Evolutionary conservation across 2,113 vertebrate species (phyloP).

Genomic region (Indicator maculatus): DNA sequence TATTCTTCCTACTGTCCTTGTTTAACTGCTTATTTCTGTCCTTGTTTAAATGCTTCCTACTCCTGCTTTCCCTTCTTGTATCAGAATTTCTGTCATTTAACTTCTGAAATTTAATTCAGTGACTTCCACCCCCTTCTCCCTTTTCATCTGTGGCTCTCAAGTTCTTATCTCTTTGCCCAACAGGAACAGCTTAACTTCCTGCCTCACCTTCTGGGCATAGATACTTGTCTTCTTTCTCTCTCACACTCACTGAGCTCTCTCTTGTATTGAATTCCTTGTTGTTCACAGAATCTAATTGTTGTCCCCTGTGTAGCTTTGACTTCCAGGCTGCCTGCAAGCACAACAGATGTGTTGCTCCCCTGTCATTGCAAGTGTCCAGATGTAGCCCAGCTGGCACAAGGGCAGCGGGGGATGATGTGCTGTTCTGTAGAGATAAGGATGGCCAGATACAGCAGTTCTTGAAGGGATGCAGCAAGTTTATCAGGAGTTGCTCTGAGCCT

Average conservation of each 20-base stretch:
- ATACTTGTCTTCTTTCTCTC: neutral
- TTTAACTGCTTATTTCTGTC: neutral
- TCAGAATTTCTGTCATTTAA: neutral
- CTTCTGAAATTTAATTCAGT: neutral
- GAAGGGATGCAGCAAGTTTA: neutral
- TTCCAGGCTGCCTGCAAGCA: neutral
- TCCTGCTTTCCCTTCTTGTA: neutral
- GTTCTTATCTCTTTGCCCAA: neutral
- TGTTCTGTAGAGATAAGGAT: neutral
- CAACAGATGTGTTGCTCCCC: neutral
- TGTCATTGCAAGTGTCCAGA: neutral
- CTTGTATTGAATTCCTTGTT: neutral
- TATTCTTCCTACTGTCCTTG: neutral
- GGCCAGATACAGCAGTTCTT: neutral
- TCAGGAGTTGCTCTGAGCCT: neutral
- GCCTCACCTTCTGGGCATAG: neutral
- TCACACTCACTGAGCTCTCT: neutral
- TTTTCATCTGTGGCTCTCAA: neutral
- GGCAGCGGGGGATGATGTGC: neutral
- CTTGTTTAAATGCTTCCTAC: neutral
- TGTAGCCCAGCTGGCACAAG: neutral
- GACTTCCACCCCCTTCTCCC: neutral
- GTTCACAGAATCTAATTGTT: neutral
- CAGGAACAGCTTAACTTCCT: neutral
- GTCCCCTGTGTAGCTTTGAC: neutral